Base-by-base conservation (phyloP, 2,797 vertebrate species). In the Alectoris magna region DNA sequence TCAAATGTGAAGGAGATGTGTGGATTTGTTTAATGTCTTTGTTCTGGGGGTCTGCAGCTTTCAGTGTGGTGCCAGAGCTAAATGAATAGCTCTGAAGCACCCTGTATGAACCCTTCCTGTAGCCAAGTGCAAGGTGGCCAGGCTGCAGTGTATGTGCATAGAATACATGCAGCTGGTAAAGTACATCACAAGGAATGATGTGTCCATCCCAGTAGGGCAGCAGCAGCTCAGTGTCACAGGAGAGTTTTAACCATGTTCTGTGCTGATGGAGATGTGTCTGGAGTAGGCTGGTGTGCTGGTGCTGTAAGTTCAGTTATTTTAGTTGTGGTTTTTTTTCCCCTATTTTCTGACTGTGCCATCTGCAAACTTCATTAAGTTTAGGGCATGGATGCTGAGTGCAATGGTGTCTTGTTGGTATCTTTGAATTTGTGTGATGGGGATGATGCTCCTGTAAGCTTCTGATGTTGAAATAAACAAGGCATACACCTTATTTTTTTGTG, bases 91-190 rank as follows among this genome's bases (percentile, higher is more conserved):
- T 60, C 34, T 46, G 23, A 22, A 80, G 48, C 53, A 77, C 9
- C 77, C 38, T 77, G 49, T 26, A 5, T 11, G 0, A 38, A 6
- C 10, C 27, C 19, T 63, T 82, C 15, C 73, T 78, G 49, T 56
- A 83, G 73, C 29, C 59, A 31, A 0, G 17, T 66, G 62, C 6
- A 0, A 0, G 36, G 1, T 9, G 60, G 36, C 2, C 56, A 59
- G 39, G 39, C 41, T 11, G 64, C 48, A 60, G 27, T 44, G 0
- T 9, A 2, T 34, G 41, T 82, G n/a, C 22, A 11, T n/a, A 43
- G 53, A 41, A 53, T 5, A 2, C 1, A 1, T 22, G 10, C 66
- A 83, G 78, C 87, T 85, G 79, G 69, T 7, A 1, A 2, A 8
- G 43, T 5, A 13, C 49, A 15, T 44, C 56, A 1, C 17, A 10